phyloP scores from a whole-genome alignment of 2,113 vertebrate species.

The Reinhardtius hippoglossoides region DNA sequence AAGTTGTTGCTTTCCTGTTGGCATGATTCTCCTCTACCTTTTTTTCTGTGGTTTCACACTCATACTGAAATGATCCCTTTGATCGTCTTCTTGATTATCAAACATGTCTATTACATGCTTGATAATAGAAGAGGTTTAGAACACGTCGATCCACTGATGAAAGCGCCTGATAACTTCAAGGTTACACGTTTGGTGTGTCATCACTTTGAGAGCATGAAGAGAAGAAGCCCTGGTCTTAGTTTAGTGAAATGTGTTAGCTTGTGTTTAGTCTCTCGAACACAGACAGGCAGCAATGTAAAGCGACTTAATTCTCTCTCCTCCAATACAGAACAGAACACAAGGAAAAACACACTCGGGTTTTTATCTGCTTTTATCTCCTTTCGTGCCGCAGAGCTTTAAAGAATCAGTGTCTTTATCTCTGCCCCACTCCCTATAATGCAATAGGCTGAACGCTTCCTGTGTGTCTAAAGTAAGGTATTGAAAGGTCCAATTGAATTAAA shows the following conservation, averaged over 20 bases:
- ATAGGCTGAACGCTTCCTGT: constrained; percentile 81
- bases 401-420: constrained; percentile 75
- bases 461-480: constrained; percentile 84
- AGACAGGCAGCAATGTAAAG: constrained; percentile 60
- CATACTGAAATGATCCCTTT: not conserved
- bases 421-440: constrained; percentile 79
- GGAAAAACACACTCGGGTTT: constrained; percentile 77
- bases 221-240: constrained; percentile 21
- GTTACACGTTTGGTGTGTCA: constrained; percentile 8
- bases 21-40: not conserved
- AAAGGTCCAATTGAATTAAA: constrained; percentile 86
- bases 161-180: not conserved
- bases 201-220: constrained; percentile 16
- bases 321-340: constrained; percentile 66
- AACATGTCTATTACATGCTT: not conserved
- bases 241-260: constrained; percentile 47
- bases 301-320: constrained; percentile 63
- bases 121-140: not conserved
- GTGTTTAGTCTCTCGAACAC: constrained; percentile 61
- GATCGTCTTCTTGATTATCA: not conserved
- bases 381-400: constrained; percentile 78
- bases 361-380: constrained; percentile 81
- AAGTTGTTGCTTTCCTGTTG: constrained; percentile 24
- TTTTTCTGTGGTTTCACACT: constrained; percentile 4
- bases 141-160: not conserved